Conservation (phyloP, 2,797 vertebrate species). For the Anguilla marmorata region DNA sequence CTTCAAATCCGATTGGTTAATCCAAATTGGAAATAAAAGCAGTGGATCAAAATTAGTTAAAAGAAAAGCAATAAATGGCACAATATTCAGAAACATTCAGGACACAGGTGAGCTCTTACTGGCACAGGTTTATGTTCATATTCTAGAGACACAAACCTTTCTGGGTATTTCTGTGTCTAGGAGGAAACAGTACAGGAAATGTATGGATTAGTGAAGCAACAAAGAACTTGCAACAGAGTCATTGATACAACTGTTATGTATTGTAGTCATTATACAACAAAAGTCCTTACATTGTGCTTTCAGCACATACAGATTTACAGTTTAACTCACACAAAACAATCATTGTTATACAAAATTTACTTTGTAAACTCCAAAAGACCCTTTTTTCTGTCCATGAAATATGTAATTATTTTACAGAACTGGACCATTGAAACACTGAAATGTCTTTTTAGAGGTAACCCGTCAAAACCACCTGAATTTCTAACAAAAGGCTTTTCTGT, state of each 20-base stretch:
- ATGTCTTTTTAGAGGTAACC: neutral
- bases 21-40: neutral
- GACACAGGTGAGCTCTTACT: neutral
- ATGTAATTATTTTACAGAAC: neutral
- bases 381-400: neutral
- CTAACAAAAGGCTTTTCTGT: neutral
- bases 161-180: neutral
- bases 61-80: neutral
- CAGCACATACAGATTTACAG: neutral
- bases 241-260: neutral
- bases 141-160: neutral
- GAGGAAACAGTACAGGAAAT: neutral
- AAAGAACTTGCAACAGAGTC: neutral
- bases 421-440: neutral
- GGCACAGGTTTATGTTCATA: neutral
- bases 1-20: neutral
- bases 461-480: neutral
- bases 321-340: neutral
- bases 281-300: slow-evolving; percentile 1
- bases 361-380: neutral
- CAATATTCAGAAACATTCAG: neutral
- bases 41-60: neutral
- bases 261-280: slow-evolving; percentile 1
- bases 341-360: slow-evolving; percentile 10
- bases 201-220: neutral